phyloP scores from a whole-genome alignment of 2,113 vertebrate genomes.

The Taurulus bubalis region DNA sequence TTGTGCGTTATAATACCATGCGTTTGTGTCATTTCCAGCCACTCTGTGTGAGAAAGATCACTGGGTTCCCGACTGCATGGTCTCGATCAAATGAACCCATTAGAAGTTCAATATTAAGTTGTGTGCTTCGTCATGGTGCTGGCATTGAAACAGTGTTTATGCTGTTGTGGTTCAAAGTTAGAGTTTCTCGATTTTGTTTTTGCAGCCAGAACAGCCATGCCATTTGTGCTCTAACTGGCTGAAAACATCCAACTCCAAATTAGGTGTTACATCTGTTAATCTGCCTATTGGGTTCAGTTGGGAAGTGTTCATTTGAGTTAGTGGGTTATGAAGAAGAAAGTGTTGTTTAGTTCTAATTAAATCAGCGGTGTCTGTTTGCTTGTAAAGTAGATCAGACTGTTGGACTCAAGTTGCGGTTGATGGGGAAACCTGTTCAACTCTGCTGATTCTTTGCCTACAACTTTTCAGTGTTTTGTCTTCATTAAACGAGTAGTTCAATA shows the following conservation, averaged over 20 bases:
- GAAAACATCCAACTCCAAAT: no score
- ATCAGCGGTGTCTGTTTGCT: no score
- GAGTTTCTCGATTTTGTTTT: background rate
- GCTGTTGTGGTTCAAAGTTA: background rate
- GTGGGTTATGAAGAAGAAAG: background rate
- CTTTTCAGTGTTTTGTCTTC: no score
- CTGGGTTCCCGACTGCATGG: background rate
- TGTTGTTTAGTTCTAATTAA: background rate
- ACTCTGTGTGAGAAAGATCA: conserved; percentile 9
- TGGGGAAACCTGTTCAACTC: no score
- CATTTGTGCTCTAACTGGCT: background rate
- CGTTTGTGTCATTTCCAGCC: conserved; percentile 51
- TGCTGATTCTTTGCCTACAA: no score
- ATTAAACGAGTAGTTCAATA: no score
- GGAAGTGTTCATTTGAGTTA: background rate
- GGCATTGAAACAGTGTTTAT: background rate
- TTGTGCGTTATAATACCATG: conserved; percentile 58
- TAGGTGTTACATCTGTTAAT: background rate
- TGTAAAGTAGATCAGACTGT: no score
- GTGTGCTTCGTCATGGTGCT: background rate
- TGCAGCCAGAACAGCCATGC: background rate
- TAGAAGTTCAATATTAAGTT: background rate
- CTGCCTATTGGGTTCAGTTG: background rate
- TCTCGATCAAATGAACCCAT: background rate
- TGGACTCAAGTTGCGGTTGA: no score